Base-by-base conservation (phyloP, 2,888 invertebrate genomes). In the Tenthredo mesomela region DNA sequence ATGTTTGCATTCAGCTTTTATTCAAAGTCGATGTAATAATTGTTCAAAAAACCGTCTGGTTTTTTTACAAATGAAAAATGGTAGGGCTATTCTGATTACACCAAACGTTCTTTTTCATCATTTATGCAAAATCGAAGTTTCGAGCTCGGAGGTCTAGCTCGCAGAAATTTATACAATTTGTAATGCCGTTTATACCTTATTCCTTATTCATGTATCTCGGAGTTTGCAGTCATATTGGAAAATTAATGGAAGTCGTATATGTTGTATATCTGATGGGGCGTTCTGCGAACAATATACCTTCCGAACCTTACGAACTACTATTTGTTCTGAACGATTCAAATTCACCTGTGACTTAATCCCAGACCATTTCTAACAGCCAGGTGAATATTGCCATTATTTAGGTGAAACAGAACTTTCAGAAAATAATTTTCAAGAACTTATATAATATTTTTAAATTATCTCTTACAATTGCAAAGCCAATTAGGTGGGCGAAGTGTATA, bases 211-310 rank as follows among this genome's bases (percentile, higher is more conserved):
- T 54, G 54, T 54, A 54, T 6, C n/a, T 54, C 54, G 54, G 54
- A 54, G 54, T 54, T 54, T n/a, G 54, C 54, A 54, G 54, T n/a
- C n/a, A 54, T 54, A 54, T 54, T 54, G 54, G 54, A n/a, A n/a
- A 54, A 54, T 54, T n/a, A 54, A 54, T 54, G 54, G 18, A 54
- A n/a, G 54, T 54, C 18, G 54, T 54, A n/a, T 54, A 54, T 18
- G n/a, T 54, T 18, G n/a, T 54, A 2, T 54, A 54, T n/a, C 18
- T 3, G 50, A 50, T 54, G 6, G n/a, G n/a, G 7, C n/a, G n/a
- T 54, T 54, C n/a, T 54, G n/a, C 54, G 54, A 65, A 65, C 25
- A 29, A 65, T 65, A 65, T 65, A 15, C 25, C 47, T 47, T 47
- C 47, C 65, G 65, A 65, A 65, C 25, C n/a, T n/a, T 29, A 29